These are phyloP conservation scores for Heliconius erato DNA, from an alignment of 2,888 invertebrate species.

Conservation along the genomic window DNA sequence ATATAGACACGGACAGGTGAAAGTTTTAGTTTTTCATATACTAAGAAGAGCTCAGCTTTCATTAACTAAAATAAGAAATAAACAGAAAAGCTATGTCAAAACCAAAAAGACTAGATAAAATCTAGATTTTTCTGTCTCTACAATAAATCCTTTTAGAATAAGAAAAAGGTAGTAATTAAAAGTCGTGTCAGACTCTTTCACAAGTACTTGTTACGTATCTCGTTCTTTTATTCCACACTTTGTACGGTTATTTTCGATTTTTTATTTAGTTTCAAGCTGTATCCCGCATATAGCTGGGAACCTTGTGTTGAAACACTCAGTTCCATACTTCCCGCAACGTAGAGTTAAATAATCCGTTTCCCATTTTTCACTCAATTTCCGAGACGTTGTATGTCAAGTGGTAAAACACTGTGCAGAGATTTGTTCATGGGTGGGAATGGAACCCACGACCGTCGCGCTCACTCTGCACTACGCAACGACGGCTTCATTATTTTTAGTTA, in stretches of 20 bases:
- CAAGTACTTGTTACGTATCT: neutral
- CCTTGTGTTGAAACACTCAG: neutral
- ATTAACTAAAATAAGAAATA: neutral
- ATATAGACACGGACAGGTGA: too few relatives aligned
- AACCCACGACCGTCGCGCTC: neutral
- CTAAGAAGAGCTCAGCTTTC: neutral
- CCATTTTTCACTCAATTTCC: neutral
- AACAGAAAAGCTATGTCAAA: neutral
- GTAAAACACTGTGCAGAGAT: neutral
- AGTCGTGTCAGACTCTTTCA: constrained; percentile 9
- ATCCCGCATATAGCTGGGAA: neutral
- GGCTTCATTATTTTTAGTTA: neutral
- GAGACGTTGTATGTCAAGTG: neutral
- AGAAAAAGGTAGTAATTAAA: constrained; percentile 29
- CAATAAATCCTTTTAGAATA: constrained; percentile 14
- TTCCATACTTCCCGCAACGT: too few relatives aligned
- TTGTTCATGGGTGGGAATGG: neutral
- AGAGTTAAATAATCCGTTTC: too few relatives aligned
- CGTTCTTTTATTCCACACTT: neutral
- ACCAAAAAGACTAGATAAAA: constrained; percentile 8
- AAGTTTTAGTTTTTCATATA: too few relatives aligned
- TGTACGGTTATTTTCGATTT: neutral
- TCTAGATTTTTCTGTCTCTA: constrained; percentile 9
- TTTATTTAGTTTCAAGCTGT: neutral
- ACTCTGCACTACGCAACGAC: neutral